Evolutionary conservation across 2,113 vertebrate genomes (phyloP), one percentile per base, ranked within the genome.

Genomic region (Scomber scombrus): DNA sequence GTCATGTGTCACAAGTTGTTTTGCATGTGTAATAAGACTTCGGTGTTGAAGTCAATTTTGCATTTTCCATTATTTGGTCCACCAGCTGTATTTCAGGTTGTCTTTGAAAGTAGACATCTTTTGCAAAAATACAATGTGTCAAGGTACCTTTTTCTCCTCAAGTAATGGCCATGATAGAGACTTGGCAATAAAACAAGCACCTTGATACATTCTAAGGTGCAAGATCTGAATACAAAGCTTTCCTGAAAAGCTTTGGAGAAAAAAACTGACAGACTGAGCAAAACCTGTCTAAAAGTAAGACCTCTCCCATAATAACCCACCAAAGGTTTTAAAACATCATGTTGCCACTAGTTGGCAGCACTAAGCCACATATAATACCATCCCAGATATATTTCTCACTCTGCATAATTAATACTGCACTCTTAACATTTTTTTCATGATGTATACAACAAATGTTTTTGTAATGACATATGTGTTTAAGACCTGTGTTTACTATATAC

Each of bases 341-440:
- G 2, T 23, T 15, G 2, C 78, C 84, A 71, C 81, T 56, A 85
- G 89, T 68, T 70, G 76, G 58, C 7, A 80, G 60, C 65, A 79
- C 11, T 6, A 31, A 46, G 10, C 11, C 5, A 54, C 8, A 5
- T 31, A 18, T 8, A 11, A 31, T 34, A 65, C 71, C 2, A 47
- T n/a, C 2, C 19, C 54, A 31, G 6, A 14, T 7, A 1, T 54
- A 46, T 9, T 31, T 52, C 6, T 10, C n/a, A 43, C 3, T 31
- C 31, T 45, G 62, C 21, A 46, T 55, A 19, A 16, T 3, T 15
- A 7, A 9, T 10, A 18, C 23, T 46, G 21, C 31, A 34, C 31
- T 34, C 31, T 34, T 34, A 34, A 5, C 31, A 34, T n/a, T n/a
- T 34, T 34, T 5, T 5, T 21, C 7, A 54, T 12, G 51, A n/a